Conservation (phyloP, 2,113 vertebrate genomes). For the Argyrosomus japonicus region DNA sequence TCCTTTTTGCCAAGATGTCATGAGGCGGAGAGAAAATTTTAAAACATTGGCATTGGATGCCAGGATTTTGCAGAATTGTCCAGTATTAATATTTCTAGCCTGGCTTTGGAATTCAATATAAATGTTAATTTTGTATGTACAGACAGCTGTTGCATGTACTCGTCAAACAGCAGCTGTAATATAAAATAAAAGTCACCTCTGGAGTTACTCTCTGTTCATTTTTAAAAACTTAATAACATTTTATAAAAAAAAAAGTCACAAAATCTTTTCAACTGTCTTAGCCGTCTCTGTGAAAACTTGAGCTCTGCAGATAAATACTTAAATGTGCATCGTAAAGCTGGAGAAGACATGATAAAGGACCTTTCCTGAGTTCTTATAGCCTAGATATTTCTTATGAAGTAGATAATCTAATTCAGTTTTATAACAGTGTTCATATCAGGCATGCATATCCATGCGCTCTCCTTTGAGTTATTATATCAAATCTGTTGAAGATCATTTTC, state of each 20-base stretch:
- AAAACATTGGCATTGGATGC: neutral
- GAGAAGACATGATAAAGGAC: constrained; percentile 19
- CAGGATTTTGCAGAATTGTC: neutral
- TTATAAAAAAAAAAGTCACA: neutral
- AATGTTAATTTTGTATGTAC: constrained; percentile 14
- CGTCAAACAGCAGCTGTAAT: neutral
- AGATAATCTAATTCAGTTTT: constrained; percentile 48
- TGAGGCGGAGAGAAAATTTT: neutral
- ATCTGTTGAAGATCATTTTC: constrained; percentile 58
- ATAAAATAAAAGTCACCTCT: constrained; percentile 1
- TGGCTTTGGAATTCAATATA: neutral
- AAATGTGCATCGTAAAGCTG: neutral
- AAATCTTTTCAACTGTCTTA: constrained; percentile 18
- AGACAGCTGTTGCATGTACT: constrained; percentile 21
- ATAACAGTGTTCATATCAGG: constrained; percentile 44
- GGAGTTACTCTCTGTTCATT: neutral
- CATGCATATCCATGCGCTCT: constrained; percentile 31
- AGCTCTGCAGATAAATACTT: constrained; percentile 9
- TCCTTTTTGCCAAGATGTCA: neutral
- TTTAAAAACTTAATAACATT: constrained; percentile 1
- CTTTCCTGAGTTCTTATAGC: constrained; percentile 14
- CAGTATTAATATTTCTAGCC: neutral
- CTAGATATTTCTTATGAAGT: constrained; percentile 46
- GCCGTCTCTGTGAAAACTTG: neutral
- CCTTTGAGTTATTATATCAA: constrained; percentile 51